A percentile compares a stretch with the other conserved stretches of the same genome.
phyloP scores from a whole-genome alignment of 2,888 invertebrate species.

The Erpobdella octoculata region DNA sequence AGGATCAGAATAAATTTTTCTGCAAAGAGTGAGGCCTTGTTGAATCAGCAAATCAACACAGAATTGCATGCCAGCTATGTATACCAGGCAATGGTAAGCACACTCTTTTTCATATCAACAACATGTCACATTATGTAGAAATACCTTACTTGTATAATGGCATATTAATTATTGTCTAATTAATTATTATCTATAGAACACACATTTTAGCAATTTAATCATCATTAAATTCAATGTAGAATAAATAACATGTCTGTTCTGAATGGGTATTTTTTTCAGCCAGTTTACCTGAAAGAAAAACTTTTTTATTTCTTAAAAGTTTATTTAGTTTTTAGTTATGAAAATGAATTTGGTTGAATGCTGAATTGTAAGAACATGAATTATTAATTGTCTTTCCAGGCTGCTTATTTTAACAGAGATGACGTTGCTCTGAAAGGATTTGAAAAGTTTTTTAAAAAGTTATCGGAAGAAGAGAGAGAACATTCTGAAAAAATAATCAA shows the following conservation, averaged over 20 bases:
- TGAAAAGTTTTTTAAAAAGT: slow-evolving; percentile 65
- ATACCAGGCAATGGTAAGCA: slow-evolving; percentile 49
- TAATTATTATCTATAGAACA: neutral
- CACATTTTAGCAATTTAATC: neutral
- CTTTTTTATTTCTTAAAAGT: no score
- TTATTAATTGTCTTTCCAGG: neutral
- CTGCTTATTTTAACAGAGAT: slow-evolving; percentile 68
- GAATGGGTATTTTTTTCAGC: no score
- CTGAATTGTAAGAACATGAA: neutral
- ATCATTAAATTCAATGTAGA: no score
- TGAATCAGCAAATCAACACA: slow-evolving; percentile 52
- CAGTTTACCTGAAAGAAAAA: no score
- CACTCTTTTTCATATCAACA: no score
- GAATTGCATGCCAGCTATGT: slow-evolving; percentile 51
- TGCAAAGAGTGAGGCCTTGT: slow-evolving; percentile 48
- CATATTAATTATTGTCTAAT: neutral
- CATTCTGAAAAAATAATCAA: slow-evolving; percentile 64
- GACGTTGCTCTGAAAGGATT: slow-evolving; percentile 65
- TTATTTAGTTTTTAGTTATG: no score
- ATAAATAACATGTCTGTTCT: no score
- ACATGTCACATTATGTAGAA: neutral
- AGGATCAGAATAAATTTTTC: slow-evolving; percentile 52
- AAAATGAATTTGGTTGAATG: neutral
- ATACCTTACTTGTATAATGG: neutral
- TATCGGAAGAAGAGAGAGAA: slow-evolving; percentile 70